phyloP scores from a whole-genome alignment of 1,140 invertebrate genomes.

The Zaprionus camerounensis region DNA sequence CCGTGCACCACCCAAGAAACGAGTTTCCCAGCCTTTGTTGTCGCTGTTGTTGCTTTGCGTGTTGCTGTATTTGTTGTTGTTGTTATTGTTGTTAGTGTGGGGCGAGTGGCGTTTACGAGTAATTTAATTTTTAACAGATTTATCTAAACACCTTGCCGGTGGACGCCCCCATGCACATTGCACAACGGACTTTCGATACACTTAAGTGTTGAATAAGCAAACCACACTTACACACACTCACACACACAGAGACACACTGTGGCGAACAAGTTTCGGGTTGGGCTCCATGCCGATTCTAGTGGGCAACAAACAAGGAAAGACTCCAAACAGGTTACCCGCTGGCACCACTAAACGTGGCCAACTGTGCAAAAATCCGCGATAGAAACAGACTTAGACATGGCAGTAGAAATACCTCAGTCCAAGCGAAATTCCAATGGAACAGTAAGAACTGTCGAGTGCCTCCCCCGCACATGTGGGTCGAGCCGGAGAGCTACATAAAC shows the following conservation, averaged over 20 bases:
- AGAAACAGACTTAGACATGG: neutral
- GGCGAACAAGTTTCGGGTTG: conserved; percentile 59
- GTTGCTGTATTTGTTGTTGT: conserved; percentile 3
- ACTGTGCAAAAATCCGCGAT: conserved; percentile 60
- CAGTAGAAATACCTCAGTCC: conserved; percentile 7
- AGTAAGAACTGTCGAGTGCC: conserved; percentile 32
- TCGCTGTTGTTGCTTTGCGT: conserved; percentile 27
- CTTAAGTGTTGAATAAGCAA: conserved; percentile 39
- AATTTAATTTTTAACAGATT: conserved; percentile 72
- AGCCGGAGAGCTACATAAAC: conserved; percentile 28
- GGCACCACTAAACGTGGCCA: conserved; percentile 54
- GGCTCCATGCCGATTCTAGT: conserved; percentile 55
- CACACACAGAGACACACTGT: conserved; percentile 19
- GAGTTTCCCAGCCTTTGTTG: conserved; percentile 39
- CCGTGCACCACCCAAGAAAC: conserved; percentile 15
- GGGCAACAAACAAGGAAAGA: conserved; percentile 74
- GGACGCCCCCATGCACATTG: conserved; percentile 63
- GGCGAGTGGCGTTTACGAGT: conserved; percentile 37
- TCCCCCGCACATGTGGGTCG: conserved; percentile 11
- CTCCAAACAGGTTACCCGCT: conserved; percentile 63
- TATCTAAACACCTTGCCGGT: conserved; percentile 70
- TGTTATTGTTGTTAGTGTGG: neutral
- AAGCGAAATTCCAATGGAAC: conserved; percentile 69
- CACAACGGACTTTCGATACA: conserved; percentile 62
- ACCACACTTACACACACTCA: conserved; percentile 3